Percentiles rank a stretch among this genome's conserved stretches.
phyloP scores from a whole-genome alignment of 2,113 vertebrate species.

The Cariama cristata region DNA sequence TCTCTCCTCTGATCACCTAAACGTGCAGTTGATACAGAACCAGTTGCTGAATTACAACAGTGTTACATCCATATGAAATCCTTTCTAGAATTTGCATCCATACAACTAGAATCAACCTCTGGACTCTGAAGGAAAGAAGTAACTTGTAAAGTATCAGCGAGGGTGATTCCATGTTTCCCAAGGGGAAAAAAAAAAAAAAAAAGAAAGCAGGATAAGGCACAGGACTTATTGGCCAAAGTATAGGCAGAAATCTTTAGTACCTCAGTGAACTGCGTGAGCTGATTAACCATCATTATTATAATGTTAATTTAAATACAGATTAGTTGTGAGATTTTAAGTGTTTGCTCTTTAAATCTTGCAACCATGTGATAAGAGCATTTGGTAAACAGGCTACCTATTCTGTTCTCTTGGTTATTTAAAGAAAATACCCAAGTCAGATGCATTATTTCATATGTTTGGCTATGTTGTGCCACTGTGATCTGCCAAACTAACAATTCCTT shows the following conservation, averaged over 20 bases:
- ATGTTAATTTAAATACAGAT: slow-evolving; percentile 15
- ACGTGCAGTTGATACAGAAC: neutral
- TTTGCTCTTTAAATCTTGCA: neutral
- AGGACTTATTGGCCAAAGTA: neutral
- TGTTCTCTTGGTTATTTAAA: slow-evolving; percentile 75
- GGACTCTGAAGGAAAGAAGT: neutral
- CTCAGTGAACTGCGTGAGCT: fast-evolving
- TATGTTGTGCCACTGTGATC: slow-evolving; percentile 74
- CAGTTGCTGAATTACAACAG: neutral
- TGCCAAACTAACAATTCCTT: slow-evolving; percentile 76
- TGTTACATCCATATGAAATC: neutral
- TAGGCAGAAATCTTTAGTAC: neutral
- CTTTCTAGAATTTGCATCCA: neutral
- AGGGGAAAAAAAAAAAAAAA: neutral
- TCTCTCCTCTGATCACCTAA: neutral
- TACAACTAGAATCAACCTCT: neutral
- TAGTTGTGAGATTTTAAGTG: neutral
- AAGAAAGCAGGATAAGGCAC: neutral
- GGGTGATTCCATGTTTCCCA: neutral
- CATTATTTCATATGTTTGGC: slow-evolving; percentile 78
- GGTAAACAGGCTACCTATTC: neutral
- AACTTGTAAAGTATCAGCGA: neutral
- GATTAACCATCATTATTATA: neutral
- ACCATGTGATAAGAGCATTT: neutral
- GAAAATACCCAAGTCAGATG: slow-evolving; percentile 79